These are phyloP conservation scores for Morelia viridis DNA, from an alignment of 2,797 vertebrate species.

Conservation along the genomic window DNA sequence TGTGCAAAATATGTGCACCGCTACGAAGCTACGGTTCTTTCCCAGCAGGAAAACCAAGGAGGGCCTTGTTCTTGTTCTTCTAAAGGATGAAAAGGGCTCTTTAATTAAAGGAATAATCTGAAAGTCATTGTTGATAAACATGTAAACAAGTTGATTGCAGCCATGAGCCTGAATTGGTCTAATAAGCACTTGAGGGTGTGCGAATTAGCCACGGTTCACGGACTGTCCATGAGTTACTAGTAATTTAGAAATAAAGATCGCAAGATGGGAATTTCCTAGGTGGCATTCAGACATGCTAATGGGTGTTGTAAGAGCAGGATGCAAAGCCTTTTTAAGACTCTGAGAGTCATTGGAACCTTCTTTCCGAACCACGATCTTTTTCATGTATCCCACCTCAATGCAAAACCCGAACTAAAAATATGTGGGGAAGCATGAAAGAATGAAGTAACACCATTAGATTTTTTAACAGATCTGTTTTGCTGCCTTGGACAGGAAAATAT, in stretches of 20 bases:
- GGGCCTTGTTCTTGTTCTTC: neutral
- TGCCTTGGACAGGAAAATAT: too few species aligned
- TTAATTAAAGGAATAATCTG: slow-evolving; percentile 73
- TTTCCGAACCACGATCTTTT: too few species aligned
- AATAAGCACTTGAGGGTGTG: slow-evolving; percentile 73
- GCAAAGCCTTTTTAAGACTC: neutral
- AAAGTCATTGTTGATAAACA: slow-evolving; percentile 70
- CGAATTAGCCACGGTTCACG: slow-evolving; percentile 77
- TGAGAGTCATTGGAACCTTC: neutral
- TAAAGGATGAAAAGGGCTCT: slow-evolving; percentile 64
- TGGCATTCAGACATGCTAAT: neutral
- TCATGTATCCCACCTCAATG: too few species aligned
- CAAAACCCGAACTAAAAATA: too few species aligned
- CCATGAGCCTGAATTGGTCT: slow-evolving; percentile 67
- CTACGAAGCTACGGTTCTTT: neutral
- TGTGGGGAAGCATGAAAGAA: too few species aligned
- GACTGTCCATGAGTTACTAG: slow-evolving; percentile 61
- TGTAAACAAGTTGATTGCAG: slow-evolving; percentile 75
- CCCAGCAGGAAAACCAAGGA: neutral
- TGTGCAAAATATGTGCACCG: neutral
- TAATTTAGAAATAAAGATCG: slow-evolving; percentile 63
- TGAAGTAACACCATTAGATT: too few species aligned
- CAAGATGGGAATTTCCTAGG: neutral
- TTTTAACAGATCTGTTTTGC: too few species aligned
- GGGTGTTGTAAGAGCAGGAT: neutral